A percentile compares a stretch with the other conserved stretches of the same genome.
Conservation (phyloP, 2,797 vertebrate species). For the Choloepus didactylus region DNA sequence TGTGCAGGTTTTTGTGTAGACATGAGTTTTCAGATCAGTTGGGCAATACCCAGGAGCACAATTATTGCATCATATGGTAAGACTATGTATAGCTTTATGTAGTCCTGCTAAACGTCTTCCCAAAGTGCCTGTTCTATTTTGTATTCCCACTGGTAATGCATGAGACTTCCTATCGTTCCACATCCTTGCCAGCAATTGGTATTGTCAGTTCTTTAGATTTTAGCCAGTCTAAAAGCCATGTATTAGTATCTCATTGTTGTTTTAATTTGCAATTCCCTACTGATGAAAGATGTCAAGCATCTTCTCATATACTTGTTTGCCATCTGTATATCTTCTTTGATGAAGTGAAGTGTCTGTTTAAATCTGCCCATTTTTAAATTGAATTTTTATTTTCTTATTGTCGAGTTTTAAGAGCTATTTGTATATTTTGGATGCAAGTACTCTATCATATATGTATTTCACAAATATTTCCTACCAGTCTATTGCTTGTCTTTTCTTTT, state of each 20-base stretch:
- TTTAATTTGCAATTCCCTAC: too few species aligned
- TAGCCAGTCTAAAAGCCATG: too few species aligned
- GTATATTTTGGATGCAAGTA: background rate
- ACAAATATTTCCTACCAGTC: too few species aligned
- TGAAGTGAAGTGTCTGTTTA: background rate
- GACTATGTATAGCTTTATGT: too few species aligned
- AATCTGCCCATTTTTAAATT: slow-evolving; percentile 31
- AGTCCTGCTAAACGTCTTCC: too few species aligned
- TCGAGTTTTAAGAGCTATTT: slow-evolving; percentile 1
- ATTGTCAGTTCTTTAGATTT: too few species aligned
- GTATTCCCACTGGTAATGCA: too few species aligned
- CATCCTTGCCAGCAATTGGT: too few species aligned
- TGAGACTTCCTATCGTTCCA: too few species aligned
- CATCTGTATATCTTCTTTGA: background rate
- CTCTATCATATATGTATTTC: background rate
- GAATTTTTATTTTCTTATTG: background rate
- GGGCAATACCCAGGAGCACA: background rate
- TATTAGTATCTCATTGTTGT: background rate
- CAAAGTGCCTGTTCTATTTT: too few species aligned
- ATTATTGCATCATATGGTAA: background rate
- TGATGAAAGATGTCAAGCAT: background rate
- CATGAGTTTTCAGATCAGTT: background rate
- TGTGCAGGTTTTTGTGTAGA: background rate
- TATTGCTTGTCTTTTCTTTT: too few species aligned
- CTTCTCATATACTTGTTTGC: background rate